Evolutionary conservation across 2,797 vertebrate genomes (phyloP).

Genomic region (Siniperca obscura): DNA sequence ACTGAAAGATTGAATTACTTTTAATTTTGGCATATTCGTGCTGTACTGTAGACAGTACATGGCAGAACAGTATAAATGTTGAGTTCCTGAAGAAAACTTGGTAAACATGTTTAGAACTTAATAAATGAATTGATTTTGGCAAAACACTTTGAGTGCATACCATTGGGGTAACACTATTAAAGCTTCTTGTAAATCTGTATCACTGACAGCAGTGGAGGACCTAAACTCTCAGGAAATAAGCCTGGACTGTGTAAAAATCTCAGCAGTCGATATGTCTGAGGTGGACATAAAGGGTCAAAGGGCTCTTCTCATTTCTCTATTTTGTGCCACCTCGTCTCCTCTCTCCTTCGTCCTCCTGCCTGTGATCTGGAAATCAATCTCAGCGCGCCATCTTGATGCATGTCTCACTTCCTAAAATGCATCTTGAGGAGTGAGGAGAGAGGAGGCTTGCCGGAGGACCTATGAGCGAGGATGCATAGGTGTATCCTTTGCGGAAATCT

Average conservation of each 20-base stretch:
- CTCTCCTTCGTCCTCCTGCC: too few relatives aligned
- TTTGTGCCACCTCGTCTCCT: too few relatives aligned
- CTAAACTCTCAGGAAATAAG: slow-evolving; percentile 1
- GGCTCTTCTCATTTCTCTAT: too few relatives aligned
- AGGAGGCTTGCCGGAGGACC: too few relatives aligned
- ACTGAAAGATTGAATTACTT: slow-evolving; percentile 38
- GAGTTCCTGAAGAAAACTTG: slow-evolving; percentile 47
- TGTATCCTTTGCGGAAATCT: too few relatives aligned
- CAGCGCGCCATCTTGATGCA: too few relatives aligned
- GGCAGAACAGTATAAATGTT: slow-evolving; percentile 40
- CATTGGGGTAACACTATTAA: slow-evolving; percentile 19
- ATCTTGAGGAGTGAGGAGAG: too few relatives aligned
- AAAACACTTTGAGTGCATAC: slow-evolving; percentile 17
- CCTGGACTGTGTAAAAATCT: slow-evolving; percentile 19
- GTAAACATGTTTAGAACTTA: slow-evolving; percentile 54
- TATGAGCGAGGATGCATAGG: too few relatives aligned
- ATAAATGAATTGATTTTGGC: slow-evolving; percentile 26
- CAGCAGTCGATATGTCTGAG: slow-evolving; percentile 10
- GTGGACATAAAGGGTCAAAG: not conserved
- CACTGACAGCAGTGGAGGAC: slow-evolving; percentile 21
- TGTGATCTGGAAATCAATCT: too few relatives aligned
- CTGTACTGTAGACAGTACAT: slow-evolving; percentile 41
- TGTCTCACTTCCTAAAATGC: too few relatives aligned
- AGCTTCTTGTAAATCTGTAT: slow-evolving; percentile 53
- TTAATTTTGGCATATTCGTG: slow-evolving; percentile 56